These are phyloP conservation scores for Tetraodon nigroviridis DNA, from an alignment of 2,113 vertebrate species.

Conservation along the genomic window DNA sequence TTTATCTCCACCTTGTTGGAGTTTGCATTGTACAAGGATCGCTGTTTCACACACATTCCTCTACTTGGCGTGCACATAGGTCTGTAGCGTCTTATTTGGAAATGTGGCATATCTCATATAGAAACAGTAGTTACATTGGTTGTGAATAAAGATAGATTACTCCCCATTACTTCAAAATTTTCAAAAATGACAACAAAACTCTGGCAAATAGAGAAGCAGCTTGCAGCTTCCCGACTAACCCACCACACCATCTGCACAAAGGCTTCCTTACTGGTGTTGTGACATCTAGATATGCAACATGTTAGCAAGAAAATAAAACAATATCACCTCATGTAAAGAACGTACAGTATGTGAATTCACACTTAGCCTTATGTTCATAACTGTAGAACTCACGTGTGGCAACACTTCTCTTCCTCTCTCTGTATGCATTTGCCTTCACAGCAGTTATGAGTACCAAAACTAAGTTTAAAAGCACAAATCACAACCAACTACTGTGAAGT, in stretches of 20 bases:
- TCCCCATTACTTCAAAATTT: no score
- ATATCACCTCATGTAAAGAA: constrained; percentile 28
- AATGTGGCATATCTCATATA: no score
- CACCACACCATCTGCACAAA: no score
- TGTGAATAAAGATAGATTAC: no score
- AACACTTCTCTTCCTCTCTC: constrained; percentile 27
- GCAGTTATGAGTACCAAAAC: constrained; percentile 16
- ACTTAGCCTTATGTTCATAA: constrained; percentile 28
- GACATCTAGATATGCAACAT: constrained; percentile 32
- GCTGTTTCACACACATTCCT: constrained; percentile 9
- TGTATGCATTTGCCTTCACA: constrained; percentile 20
- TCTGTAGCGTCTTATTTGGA: no score
- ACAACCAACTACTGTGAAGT: constrained; percentile 55
- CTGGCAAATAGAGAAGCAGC: no score
- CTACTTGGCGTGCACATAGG: constrained; percentile 1
- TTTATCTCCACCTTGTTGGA: constrained; percentile 71
- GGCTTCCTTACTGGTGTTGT: background rate
- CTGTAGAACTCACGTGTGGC: constrained; percentile 21
- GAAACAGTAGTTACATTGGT: no score
- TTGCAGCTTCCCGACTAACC: no score
- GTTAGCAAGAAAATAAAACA: constrained; percentile 16
- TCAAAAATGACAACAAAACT: no score
- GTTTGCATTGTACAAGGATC: constrained; percentile 65
- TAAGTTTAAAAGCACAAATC: constrained; percentile 40
- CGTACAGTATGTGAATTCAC: constrained; percentile 30